Evolutionary conservation across 2,797 vertebrate species (phyloP), one percentile per base, ranked within the genome.

Genomic region (Yasuhikotakia modesta): DNA sequence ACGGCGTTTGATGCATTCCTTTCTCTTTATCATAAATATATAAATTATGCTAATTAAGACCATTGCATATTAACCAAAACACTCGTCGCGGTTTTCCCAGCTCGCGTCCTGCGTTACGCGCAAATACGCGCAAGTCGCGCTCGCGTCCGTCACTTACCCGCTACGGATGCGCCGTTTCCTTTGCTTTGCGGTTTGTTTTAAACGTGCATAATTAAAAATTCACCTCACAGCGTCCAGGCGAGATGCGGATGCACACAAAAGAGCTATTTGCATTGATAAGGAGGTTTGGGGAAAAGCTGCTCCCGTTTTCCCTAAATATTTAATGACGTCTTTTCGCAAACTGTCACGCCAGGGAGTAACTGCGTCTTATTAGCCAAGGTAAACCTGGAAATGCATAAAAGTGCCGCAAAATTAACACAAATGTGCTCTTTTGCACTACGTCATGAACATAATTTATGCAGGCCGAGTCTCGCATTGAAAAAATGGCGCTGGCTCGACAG

Each of bases 391-490:
- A 81, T 86, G 86, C 86, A 70, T 82, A 73, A 89, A 93, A 94
- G 88, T 92, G 88, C 86, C 77, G 52, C 80, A 90, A 93, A 93
- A 90, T 93, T 92, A 92, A 90, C 91, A 91, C 88, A 92, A 94
- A 94, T 92, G 91, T 94, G 92, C 92, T 94, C 94, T 95, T 95
- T 94, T 92, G 92, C 93, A 95, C 96, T 97, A 96, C 96, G 96
- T 98, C 96, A 98, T 96, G 94, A 97, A 93, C 96, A 98, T 98
- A 98, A 97, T 97, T 97, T 98, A 98, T 98, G 96, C 96, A 95
- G 94, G 94, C 85, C 92, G 92, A 95, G 95, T 93, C 94, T 95
- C 92, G 94, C 95, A 94, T 93, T 93, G 93, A 93, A 94, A 94
- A 93, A 93, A 90, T 86, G 86, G 92, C 92, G 90, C 90, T 88